Percentiles rank a stretch among this genome's conserved stretches.
phyloP scores from a whole-genome alignment of 2,113 vertebrate species.

The Cinclus mexicanus region DNA sequence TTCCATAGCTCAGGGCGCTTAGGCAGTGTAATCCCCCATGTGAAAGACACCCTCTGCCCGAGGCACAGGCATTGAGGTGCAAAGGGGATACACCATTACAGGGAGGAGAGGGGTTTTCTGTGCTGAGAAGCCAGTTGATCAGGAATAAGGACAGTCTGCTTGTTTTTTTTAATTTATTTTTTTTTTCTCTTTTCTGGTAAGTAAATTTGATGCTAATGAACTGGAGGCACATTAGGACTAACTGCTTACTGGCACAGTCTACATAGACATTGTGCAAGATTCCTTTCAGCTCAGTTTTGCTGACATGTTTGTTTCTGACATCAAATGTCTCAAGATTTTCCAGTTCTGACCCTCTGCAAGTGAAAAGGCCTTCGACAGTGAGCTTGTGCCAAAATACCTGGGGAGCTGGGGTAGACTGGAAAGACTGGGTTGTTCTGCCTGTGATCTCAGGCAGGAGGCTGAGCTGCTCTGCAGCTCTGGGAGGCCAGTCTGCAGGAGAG shows the following conservation, averaged over 20 bases:
- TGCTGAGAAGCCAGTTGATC: neutral
- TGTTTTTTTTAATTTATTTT: neutral
- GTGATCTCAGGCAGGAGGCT: neutral
- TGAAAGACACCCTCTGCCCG: slow-evolving; percentile 32
- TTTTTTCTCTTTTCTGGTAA: neutral
- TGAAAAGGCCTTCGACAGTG: neutral
- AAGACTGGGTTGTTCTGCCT: slow-evolving; percentile 11
- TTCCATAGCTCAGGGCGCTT: slow-evolving; percentile 33
- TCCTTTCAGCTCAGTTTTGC: slow-evolving; percentile 39
- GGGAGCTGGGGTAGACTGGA: slow-evolving; percentile 33
- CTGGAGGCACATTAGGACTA: slow-evolving; percentile 15
- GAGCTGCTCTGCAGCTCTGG: neutral
- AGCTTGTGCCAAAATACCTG: slow-evolving; percentile 46
- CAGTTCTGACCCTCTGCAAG: slow-evolving; percentile 25
- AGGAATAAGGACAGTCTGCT: neutral
- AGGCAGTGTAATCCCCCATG: neutral
- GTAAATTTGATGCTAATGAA: slow-evolving; percentile 33
- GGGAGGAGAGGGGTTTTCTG: neutral
- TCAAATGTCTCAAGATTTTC: slow-evolving; percentile 58
- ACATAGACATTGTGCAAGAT: slow-evolving; percentile 47
- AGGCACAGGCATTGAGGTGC: slow-evolving; percentile 19
- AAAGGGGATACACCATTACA: neutral
- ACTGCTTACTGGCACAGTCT: slow-evolving; percentile 22
- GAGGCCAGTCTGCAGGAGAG: neutral
- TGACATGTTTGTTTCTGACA: slow-evolving; percentile 39